Evolutionary conservation across 1,140 invertebrate species (phyloP).

Genomic region (Platyscapa corneri): DNA sequence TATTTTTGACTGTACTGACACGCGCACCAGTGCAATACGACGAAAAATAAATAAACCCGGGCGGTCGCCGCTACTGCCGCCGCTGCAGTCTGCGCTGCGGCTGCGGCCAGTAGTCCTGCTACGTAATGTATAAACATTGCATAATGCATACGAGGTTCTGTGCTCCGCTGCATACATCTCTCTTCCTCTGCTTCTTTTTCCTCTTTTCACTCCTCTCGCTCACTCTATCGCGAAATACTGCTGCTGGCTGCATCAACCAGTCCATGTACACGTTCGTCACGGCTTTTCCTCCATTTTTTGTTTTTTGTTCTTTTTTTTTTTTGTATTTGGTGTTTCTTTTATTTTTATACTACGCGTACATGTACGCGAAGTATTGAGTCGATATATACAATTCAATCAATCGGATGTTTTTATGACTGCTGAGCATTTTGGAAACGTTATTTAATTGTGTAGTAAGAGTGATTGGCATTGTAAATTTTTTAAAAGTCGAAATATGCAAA

Average conservation of each 20-base stretch:
- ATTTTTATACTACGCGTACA: neutral
- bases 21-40: neutral
- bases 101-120: neutral
- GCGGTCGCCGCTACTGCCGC: neutral
- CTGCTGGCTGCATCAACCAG: neutral
- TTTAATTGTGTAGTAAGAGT: neutral
- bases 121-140: constrained; percentile 54
- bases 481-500: too few relatives aligned
- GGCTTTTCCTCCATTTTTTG: constrained; percentile 21
- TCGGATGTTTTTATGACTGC: neutral
- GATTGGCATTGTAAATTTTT: neutral
- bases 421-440: neutral
- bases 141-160: constrained; percentile 47
- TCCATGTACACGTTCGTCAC: neutral
- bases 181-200: neutral
- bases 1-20: neutral
- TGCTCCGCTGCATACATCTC: neutral
- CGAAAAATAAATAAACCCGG: constrained; percentile 21
- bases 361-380: neutral
- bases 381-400: neutral
- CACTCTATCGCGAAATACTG: neutral
- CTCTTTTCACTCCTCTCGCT: neutral
- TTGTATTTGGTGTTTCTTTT: too few relatives aligned
- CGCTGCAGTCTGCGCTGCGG: neutral
- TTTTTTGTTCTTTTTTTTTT: neutral